phyloP scores from a whole-genome alignment of 2,797 vertebrate genomes.

The Lacerta bilineata region DNA sequence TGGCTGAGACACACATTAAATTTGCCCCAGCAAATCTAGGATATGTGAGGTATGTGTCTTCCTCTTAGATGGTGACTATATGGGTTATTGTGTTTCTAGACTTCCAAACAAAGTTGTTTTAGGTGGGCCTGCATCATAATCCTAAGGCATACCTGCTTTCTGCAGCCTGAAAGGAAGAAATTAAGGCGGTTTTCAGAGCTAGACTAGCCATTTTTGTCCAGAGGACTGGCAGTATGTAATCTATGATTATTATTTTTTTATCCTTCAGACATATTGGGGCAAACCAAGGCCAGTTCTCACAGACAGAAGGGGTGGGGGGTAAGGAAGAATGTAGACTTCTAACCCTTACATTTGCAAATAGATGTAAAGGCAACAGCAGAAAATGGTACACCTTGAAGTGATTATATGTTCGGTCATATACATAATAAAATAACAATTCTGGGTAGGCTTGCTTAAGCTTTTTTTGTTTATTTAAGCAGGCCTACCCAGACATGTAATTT shows the following conservation, averaged over 20 bases:
- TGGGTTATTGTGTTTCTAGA: neutral
- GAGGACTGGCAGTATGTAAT: neutral
- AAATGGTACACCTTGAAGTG: neutral
- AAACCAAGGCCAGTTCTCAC: too few species aligned
- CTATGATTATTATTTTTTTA: too few species aligned
- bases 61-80: neutral
- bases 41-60: constrained; percentile 83
- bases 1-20: constrained; percentile 87
- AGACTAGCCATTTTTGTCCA: neutral
- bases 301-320: too few species aligned
- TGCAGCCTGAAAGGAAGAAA: neutral
- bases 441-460: too few species aligned
- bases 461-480: too few species aligned
- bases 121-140: constrained; percentile 1
- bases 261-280: too few species aligned
- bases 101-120: neutral
- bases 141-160: constrained; percentile 19
- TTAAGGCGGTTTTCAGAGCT: neutral
- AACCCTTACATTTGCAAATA: neutral
- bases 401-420: too few species aligned
- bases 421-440: too few species aligned
- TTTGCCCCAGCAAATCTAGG: constrained; percentile 95
- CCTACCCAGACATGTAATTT: too few species aligned
- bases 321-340: neutral
- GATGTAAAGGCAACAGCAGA: neutral